A percentile compares a stretch with the other conserved stretches of the same genome.
These are phyloP conservation scores for cattle (Bos taurus) DNA, from an alignment of 2,113 vertebrate species.

Conservation along the genomic window ARS-UCD2.0 NC_037329.1:21008001-21008500, in stretches of 20 bases:
- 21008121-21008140: not conserved
- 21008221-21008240: slow-evolving; percentile 18
- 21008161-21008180: not conserved
- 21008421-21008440: not conserved
- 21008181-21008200: slow-evolving; percentile 22
- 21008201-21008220: slow-evolving; percentile 30
- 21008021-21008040: not conserved
- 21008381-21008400: not conserved
- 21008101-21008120: slow-evolving; percentile 2
- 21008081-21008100: not conserved
- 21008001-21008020: not conserved
- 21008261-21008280: not conserved
- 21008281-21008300: not conserved
- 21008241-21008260: slow-evolving; percentile 23
- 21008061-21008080: not conserved
- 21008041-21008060: not conserved
- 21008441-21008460: not conserved
- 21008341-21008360: not conserved
- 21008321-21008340: not conserved
- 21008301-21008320: not conserved
- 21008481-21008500: not conserved
- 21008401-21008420: not conserved
- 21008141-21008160: not conserved
- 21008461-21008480: not conserved
- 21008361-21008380: not conserved